A percentile compares a stretch with the other conserved stretches of the same genome.
phyloP scores from a whole-genome alignment of 2,888 invertebrate species.

The Lasioglossum vierecki region DNA sequence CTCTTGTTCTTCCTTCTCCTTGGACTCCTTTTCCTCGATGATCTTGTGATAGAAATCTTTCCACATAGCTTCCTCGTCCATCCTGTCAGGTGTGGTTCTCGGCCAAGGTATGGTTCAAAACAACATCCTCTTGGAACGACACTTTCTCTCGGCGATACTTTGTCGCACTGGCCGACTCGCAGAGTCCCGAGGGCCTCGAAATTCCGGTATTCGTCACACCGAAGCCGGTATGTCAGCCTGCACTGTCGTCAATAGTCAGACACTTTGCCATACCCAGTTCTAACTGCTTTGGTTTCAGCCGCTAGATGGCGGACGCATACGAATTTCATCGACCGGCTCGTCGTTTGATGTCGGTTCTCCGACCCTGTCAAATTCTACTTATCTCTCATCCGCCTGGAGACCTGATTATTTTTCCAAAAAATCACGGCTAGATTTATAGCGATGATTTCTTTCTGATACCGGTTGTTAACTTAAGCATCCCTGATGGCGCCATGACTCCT shows the following conservation, averaged over 20 bases:
- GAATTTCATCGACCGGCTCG: not conserved
- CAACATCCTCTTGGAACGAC: slow-evolving; percentile 27
- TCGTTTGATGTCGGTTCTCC: not conserved
- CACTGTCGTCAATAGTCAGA: slow-evolving; percentile 40
- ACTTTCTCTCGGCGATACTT: slow-evolving; percentile 2
- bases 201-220: slow-evolving; percentile 40
- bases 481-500: slow-evolving; percentile 25
- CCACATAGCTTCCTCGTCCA: slow-evolving; percentile 92
- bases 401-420: too few relatives aligned
- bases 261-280: slow-evolving; percentile 8
- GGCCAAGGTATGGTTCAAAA: slow-evolving; percentile 1
- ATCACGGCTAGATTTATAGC: not conserved
- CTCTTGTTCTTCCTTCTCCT: slow-evolving; percentile 87
- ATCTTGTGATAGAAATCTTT: slow-evolving; percentile 87
- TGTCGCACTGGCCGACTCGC: slow-evolving; percentile 11
- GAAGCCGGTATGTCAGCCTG: slow-evolving; percentile 52
- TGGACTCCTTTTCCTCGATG: slow-evolving; percentile 86
- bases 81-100: slow-evolving; percentile 54
- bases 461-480: not conserved
- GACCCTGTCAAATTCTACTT: not conserved
- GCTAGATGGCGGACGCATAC: slow-evolving; percentile 56
- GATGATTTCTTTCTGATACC: not conserved
- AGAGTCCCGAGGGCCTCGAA: not conserved
- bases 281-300: slow-evolving; percentile 16
- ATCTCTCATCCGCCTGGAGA: not conserved